Percentiles rank a stretch among this genome's conserved stretches.
Evolutionary conservation across 2,113 vertebrate genomes (phyloP).

Genomic region (Pristiophorus japonicus): DNA sequence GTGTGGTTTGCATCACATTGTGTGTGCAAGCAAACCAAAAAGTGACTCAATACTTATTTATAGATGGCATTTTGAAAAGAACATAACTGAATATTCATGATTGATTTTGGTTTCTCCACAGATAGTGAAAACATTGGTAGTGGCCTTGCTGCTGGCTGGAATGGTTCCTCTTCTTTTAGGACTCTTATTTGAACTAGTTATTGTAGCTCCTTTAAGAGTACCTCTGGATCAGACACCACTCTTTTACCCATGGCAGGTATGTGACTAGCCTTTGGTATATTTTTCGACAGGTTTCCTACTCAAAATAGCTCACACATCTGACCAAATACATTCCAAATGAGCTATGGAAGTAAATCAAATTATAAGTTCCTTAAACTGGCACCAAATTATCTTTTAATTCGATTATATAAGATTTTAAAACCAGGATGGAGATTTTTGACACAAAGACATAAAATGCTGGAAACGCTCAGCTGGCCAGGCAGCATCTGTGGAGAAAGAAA

Average conservation of each 20-base stretch:
- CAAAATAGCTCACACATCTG: not conserved
- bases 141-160: slow-evolving; percentile 86
- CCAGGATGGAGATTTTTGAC: not conserved
- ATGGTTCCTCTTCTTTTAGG: slow-evolving; percentile 88
- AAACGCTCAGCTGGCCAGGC: too few species aligned
- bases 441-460: too few species aligned
- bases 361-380: not conserved
- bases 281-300: not conserved
- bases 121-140: slow-evolving; percentile 93
- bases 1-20: not conserved
- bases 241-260: slow-evolving; percentile 98
- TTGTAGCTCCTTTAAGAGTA: slow-evolving; percentile 89
- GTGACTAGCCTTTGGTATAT: slow-evolving; percentile 21
- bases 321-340: not conserved
- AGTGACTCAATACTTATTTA: not conserved
- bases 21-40: not conserved
- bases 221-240: slow-evolving; percentile 95
- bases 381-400: not conserved
- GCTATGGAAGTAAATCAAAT: not conserved
- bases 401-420: not conserved
- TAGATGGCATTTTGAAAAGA: not conserved
- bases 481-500: too few species aligned
- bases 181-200: slow-evolving; percentile 89
- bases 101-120: slow-evolving; percentile 44
- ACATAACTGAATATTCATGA: not conserved